Percentiles rank a stretch among this genome's conserved stretches.
phyloP scores from a whole-genome alignment of 2,888 invertebrate genomes.

The Metellina segmentata region DNA sequence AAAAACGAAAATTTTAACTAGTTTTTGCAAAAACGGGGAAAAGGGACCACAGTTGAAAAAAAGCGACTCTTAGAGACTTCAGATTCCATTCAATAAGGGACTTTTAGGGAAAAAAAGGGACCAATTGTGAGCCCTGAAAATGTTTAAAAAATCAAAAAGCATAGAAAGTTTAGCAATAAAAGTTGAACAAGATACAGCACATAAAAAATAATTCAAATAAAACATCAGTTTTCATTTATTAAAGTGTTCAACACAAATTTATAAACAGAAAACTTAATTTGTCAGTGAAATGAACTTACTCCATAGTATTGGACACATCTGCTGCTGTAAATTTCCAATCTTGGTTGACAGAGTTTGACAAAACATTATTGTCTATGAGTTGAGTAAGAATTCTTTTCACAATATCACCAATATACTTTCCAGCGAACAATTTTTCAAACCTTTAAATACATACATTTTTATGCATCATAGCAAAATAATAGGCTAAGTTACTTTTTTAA shows the following conservation, averaged over 20 bases:
- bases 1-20: too few relatives aligned
- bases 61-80: too few relatives aligned
- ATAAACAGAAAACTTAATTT: not conserved
- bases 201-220: not conserved
- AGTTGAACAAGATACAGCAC: too few relatives aligned
- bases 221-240: not conserved
- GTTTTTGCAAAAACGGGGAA: too few relatives aligned
- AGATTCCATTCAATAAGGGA: too few relatives aligned
- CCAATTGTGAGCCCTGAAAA: too few relatives aligned
- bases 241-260: not conserved
- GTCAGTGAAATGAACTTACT: constrained; percentile 82
- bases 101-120: too few relatives aligned
- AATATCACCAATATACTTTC: constrained; percentile 90
- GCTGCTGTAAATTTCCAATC: constrained; percentile 85
- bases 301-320: constrained; percentile 87
- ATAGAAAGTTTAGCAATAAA: too few relatives aligned
- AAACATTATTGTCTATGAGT: constrained; percentile 83
- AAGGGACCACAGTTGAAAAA: too few relatives aligned
- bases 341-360: constrained; percentile 81
- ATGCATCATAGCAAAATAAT: too few relatives aligned
- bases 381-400: constrained; percentile 85
- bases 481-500: too few relatives aligned
- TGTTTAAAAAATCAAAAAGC: too few relatives aligned
- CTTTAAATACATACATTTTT: constrained; percentile 81
- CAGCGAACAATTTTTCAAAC: constrained; percentile 90